Percentiles rank a stretch among this genome's conserved stretches.
Evolutionary conservation across 2,797 vertebrate genomes (phyloP).

Genomic region (Microcaecilia unicolor): DNA sequence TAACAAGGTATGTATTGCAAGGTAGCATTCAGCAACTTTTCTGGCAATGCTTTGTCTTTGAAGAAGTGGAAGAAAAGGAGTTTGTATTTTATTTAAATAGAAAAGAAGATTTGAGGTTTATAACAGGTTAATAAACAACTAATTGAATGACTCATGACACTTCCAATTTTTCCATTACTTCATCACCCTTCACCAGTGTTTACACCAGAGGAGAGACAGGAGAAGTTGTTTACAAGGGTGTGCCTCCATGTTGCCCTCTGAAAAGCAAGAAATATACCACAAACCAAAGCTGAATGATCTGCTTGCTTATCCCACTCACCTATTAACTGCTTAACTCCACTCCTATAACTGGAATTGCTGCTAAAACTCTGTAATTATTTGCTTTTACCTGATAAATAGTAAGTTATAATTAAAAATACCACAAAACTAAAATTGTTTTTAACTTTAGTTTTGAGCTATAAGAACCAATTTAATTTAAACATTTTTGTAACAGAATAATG

Average conservation of each 20-base stretch:
- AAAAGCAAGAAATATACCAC: too few relatives aligned
- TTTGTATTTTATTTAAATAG: too few relatives aligned
- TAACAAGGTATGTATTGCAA: slow-evolving; percentile 17
- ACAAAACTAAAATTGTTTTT: slow-evolving; percentile 17
- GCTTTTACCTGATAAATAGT: too few relatives aligned
- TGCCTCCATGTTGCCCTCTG: too few relatives aligned
- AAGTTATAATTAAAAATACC: slow-evolving; percentile 14
- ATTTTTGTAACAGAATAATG: background rate
- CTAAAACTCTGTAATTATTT: slow-evolving; percentile 28
- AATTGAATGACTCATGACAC: slow-evolving; percentile 20
- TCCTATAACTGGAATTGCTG: slow-evolving; percentile 34
- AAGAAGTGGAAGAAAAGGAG: too few relatives aligned
- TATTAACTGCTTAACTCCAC: slow-evolving; percentile 20
- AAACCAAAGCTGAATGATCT: too few relatives aligned
- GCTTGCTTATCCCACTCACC: too few relatives aligned
- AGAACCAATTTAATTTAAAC: slow-evolving; percentile 6
- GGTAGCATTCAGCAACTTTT: slow-evolving; percentile 14
- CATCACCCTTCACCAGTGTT: too few relatives aligned
- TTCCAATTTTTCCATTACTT: slow-evolving; percentile 19
- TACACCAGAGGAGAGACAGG: too few relatives aligned
- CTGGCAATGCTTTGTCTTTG: slow-evolving; percentile 3
- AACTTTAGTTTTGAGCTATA: slow-evolving; percentile 14
- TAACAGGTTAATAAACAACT: slow-evolving; percentile 19
- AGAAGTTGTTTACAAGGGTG: too few relatives aligned
- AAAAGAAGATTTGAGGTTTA: too few relatives aligned